Evolutionary conservation across 2,888 invertebrate genomes (phyloP), one percentile per base, ranked within the genome.

Genomic region (Xestobium rufovillosum): DNA sequence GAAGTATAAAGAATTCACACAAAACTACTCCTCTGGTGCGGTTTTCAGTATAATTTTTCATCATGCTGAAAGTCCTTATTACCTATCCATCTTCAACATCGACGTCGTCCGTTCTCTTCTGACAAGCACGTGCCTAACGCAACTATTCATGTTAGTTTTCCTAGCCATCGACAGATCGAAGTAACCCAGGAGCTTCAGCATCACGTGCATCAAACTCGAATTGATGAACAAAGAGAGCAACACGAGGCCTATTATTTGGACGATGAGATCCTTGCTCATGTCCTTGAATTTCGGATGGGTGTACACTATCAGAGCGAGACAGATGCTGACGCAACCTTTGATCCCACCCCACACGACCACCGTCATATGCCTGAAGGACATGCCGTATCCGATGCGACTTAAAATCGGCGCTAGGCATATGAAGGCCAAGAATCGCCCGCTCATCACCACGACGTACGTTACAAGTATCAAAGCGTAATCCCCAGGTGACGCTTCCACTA

Each of bases 341-440:
- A 78, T 56, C 0, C 77, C 78, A 11, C 77, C 75, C 77, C 78
- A 79, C 2, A 73, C 72, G 49, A 75, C 70, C 3, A 78, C 71
- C 48, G 72, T 56, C 39, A 69, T 69, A 38, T 73, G 70, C 44
- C 70, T 68, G 74, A 76, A 75, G 0, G 69, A 62, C 56, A 78
- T 63, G 0, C 75, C 75, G 46, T 76, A 76, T 1, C 76, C 76
- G 2, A 74, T 59, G 6, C 23, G 23, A 19, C 23, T 19, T 19
- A 19, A 19, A 19, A 19, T 19, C n/a, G 23, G 23, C 23, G 23
- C 23, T n/a, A 19, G n/a, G n/a, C 6, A n/a, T 6, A 19, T 19
- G n/a, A 19, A 19, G 6, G 23, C 23, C 23, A 19, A n/a, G n/a
- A 19, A 19, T 19, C 23, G 6, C 6, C 23, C 23, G n/a, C 6